phyloP scores from a whole-genome alignment of 2,797 vertebrate species.

The Taeniopygia guttata region DNA sequence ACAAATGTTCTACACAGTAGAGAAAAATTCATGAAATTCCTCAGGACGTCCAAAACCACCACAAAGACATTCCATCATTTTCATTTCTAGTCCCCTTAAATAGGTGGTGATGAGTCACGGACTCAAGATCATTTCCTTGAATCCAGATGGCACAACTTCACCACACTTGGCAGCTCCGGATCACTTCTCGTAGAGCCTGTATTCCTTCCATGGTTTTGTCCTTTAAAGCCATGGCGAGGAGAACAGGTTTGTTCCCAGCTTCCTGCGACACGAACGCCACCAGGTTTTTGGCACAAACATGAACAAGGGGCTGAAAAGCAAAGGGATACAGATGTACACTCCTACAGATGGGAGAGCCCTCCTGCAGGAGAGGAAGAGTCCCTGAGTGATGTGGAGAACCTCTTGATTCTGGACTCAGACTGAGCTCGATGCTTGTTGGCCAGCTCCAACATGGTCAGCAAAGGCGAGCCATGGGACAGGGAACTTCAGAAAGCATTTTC shows the following conservation, averaged over 20 bases:
- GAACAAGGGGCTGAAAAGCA: constrained; percentile 85
- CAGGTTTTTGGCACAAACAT: constrained; percentile 93
- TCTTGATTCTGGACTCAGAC: not conserved
- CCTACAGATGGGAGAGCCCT: not conserved
- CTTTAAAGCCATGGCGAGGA: constrained; percentile 89
- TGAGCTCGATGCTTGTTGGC: not conserved
- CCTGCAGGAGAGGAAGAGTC: not conserved
- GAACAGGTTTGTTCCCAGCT: constrained; percentile 88
- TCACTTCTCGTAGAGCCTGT: constrained; percentile 85
- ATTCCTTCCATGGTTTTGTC: constrained; percentile 86
- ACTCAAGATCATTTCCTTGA: constrained; percentile 7
- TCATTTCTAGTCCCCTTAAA: constrained; percentile 46
- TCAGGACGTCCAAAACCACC: constrained; percentile 12
- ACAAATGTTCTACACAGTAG: constrained; percentile 40
- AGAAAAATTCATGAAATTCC: constrained; percentile 41
- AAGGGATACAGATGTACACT: not conserved
- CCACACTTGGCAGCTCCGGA: constrained; percentile 92
- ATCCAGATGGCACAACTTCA: constrained; percentile 66
- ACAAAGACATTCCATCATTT: constrained; percentile 62
- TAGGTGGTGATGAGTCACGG: constrained; percentile 34
- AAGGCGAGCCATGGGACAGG: not conserved
- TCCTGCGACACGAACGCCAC: constrained; percentile 88
- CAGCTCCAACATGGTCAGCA: not conserved
- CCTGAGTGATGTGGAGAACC: not conserved
- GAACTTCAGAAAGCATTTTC: not conserved